Conservation (phyloP, 2,113 vertebrate genomes). For the Mandrillus leucophaeus region DNA sequence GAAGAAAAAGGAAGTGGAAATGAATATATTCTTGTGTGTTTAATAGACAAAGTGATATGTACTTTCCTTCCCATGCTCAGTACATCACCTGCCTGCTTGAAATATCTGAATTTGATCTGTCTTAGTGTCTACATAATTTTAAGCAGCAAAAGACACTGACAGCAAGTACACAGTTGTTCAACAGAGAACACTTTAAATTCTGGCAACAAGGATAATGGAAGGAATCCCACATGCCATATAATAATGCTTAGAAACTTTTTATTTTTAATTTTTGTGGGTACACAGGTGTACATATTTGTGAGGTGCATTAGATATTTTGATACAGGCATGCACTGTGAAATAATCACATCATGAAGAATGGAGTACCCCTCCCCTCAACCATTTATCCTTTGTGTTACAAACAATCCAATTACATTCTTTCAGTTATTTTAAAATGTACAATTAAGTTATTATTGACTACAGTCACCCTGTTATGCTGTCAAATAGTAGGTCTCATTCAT, state of each 20-base stretch:
- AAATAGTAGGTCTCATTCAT: too few species aligned
- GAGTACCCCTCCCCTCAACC: too few species aligned
- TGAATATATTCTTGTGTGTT: not conserved
- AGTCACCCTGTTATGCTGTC: too few species aligned
- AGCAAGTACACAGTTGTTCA: not conserved
- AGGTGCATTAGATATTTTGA: too few species aligned
- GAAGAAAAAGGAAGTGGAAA: not conserved
- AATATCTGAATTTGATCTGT: not conserved
- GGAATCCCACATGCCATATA: not conserved
- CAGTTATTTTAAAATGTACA: too few species aligned
- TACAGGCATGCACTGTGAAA: too few species aligned
- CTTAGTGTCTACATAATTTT: not conserved
- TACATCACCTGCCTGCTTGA: not conserved
- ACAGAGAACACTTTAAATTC: not conserved
- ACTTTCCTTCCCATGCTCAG: not conserved
- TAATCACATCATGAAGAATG: too few species aligned
- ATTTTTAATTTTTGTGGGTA: too few species aligned
- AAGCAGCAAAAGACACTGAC: not conserved
- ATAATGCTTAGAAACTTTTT: not conserved
- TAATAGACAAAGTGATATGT: not conserved
- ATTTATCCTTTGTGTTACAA: too few species aligned
- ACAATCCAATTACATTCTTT: too few species aligned
- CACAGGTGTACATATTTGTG: too few species aligned
- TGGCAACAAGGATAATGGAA: slow-evolving; percentile 11
- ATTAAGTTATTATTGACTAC: too few species aligned